Percentiles rank a stretch among this genome's conserved stretches.
Evolutionary conservation across 2,113 vertebrate genomes (phyloP).

Genomic region (Ailurus styani): DNA sequence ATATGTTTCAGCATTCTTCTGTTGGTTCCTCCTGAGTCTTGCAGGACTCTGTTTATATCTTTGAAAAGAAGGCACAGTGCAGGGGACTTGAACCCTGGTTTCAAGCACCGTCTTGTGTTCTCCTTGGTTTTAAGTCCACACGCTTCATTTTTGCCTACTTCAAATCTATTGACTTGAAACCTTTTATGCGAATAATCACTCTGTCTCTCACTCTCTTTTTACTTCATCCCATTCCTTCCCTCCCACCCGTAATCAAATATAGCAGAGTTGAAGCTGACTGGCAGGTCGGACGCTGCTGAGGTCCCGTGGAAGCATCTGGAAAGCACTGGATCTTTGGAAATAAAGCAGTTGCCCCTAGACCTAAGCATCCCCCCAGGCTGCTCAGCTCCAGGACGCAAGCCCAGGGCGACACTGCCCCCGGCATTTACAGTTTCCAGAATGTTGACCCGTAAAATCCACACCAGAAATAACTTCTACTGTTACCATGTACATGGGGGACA

Average conservation of each 20-base stretch:
- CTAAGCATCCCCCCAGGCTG: neutral
- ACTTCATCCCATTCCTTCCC: neutral
- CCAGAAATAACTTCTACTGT: slow-evolving; percentile 31
- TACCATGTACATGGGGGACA: neutral
- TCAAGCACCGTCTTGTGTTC: neutral
- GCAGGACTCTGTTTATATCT: neutral
- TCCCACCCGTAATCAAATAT: neutral
- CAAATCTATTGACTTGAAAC: neutral
- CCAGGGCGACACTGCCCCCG: neutral
- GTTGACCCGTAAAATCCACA: neutral
- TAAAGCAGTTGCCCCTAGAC: neutral
- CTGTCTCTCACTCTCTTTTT: neutral
- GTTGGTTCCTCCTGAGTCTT: neutral
- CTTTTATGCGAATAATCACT: neutral
- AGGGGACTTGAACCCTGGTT: neutral
- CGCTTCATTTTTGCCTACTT: neutral
- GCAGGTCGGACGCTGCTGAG: neutral
- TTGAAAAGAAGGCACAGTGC: neutral
- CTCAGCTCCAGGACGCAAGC: neutral
- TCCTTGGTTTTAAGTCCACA: neutral
- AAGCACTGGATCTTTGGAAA: neutral
- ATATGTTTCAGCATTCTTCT: neutral
- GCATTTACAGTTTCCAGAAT: slow-evolving; percentile 5
- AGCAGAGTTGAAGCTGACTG: neutral
- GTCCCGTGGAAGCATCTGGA: neutral